Percentiles rank a stretch among this genome's conserved stretches.
Evolutionary conservation across 2,888 invertebrate genomes (phyloP).

Genomic region (Leuctra nigra): DNA sequence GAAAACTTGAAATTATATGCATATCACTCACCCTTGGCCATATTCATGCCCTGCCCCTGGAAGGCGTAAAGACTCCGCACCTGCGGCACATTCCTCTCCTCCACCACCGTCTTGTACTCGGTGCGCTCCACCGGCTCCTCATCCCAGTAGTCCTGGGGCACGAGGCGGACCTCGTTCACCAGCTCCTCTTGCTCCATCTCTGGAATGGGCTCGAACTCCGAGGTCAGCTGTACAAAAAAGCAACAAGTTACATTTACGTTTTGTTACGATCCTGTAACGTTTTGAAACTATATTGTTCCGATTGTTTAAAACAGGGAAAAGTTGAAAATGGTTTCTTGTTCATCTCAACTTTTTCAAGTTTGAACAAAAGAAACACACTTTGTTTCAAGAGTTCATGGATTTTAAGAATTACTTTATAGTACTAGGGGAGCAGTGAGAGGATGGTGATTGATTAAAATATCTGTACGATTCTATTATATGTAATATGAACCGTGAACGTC

Average conservation of each 20-base stretch:
- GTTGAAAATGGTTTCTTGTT: too few relatives aligned
- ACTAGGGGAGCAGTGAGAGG: too few relatives aligned
- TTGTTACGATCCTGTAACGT: too few relatives aligned
- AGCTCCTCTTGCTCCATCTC: constrained; percentile 63
- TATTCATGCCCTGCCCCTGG: constrained; percentile 85
- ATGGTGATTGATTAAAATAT: too few relatives aligned
- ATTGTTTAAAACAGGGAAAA: too few relatives aligned
- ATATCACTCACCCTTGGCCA: constrained; percentile 76
- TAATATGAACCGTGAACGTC: too few relatives aligned
- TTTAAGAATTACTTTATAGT: too few relatives aligned
- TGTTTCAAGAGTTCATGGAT: too few relatives aligned
- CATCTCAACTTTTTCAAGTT: not conserved
- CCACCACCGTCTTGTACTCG: constrained; percentile 78
- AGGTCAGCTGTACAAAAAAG: constrained; percentile 42
- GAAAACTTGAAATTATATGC: too few relatives aligned
- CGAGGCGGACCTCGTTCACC: constrained; percentile 71
- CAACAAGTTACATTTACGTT: not conserved
- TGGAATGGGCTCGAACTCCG: constrained; percentile 54
- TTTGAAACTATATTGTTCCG: too few relatives aligned
- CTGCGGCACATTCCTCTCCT: constrained; percentile 82
- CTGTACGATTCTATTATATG: too few relatives aligned
- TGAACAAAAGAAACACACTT: not conserved
- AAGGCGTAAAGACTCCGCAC: constrained; percentile 74
- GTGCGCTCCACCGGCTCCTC: constrained; percentile 82
- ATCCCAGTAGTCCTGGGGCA: constrained; percentile 89